Evolutionary conservation across 2,888 invertebrate genomes (phyloP).

Genomic region (Drosophila setosimentum): DNA sequence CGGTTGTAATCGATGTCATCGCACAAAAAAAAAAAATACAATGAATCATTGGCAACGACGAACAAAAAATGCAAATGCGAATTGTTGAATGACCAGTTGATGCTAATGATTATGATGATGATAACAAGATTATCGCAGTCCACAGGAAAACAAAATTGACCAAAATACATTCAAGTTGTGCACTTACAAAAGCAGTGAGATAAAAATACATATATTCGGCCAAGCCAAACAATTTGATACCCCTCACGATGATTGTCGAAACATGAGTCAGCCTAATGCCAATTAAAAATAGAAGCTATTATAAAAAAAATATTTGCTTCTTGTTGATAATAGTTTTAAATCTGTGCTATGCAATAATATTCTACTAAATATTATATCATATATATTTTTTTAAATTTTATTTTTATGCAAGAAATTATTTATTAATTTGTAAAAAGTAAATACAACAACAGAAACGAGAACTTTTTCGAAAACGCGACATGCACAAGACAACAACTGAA

Average conservation of each 20-base stretch:
- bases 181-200: constrained; percentile 19
- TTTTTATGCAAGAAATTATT: background rate
- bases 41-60: constrained; percentile 46
- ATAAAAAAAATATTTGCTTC: background rate
- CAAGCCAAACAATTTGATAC: constrained; percentile 11
- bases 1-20: constrained; percentile 43
- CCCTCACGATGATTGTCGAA: constrained; percentile 5
- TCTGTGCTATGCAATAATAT: background rate
- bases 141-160: background rate
- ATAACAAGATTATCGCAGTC: background rate
- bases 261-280: constrained; percentile 2
- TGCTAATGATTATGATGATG: constrained; percentile 10
- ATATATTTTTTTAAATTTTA: background rate
- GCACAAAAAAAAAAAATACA: constrained; percentile 9
- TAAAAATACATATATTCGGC: constrained; percentile 3
- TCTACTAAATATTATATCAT: background rate
- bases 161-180: constrained; percentile 20
- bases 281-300: background rate
- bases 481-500: constrained; percentile 45
- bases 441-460: constrained; percentile 6
- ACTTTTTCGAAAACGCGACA: constrained; percentile 29
- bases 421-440: background rate
- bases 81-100: constrained; percentile 21
- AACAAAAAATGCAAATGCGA: constrained; percentile 14
- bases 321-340: background rate